Conservation (phyloP, 2,113 vertebrate genomes). For the Probosciger aterrimus region DNA sequence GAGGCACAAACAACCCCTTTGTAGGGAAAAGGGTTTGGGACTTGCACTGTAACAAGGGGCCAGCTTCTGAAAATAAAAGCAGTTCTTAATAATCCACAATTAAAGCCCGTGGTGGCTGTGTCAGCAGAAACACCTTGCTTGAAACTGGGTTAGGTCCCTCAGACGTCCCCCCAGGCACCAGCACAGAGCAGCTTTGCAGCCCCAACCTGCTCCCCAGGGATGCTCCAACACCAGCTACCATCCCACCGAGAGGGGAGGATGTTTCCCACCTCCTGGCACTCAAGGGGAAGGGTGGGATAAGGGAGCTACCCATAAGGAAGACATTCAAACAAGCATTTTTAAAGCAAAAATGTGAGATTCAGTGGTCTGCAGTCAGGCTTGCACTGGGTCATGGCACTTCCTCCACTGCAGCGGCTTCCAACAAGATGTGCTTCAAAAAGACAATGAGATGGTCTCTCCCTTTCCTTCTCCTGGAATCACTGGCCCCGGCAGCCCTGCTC, state of each 20-base stretch:
- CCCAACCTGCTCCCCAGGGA: not conserved
- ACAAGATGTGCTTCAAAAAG: not conserved
- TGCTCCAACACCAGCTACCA: not conserved
- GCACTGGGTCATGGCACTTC: fast-evolving
- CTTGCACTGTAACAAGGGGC: not conserved
- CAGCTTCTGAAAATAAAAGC: not conserved
- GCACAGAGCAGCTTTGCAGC: not conserved
- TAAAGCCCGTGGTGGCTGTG: not conserved
- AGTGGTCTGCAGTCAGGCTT: not conserved
- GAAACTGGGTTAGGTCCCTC: not conserved
- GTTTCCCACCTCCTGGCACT: not conserved
- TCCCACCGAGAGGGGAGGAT: not conserved
- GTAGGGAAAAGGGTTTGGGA: not conserved
- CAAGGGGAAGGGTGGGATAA: not conserved
- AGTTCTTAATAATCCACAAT: not conserved
- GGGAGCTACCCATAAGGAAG: not conserved
- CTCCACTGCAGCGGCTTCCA: fast-evolving
- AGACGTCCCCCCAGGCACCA: fast-evolving
- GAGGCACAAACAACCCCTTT: not conserved
- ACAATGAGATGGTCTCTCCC: fast-evolving
- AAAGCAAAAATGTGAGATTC: not conserved
- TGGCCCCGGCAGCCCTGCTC: fast-evolving
- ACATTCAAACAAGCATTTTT: not conserved
- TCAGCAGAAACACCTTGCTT: not conserved
- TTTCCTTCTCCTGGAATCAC: not conserved